phyloP scores from a whole-genome alignment of 2,888 invertebrate species.

The Thymelicus sylvestris region DNA sequence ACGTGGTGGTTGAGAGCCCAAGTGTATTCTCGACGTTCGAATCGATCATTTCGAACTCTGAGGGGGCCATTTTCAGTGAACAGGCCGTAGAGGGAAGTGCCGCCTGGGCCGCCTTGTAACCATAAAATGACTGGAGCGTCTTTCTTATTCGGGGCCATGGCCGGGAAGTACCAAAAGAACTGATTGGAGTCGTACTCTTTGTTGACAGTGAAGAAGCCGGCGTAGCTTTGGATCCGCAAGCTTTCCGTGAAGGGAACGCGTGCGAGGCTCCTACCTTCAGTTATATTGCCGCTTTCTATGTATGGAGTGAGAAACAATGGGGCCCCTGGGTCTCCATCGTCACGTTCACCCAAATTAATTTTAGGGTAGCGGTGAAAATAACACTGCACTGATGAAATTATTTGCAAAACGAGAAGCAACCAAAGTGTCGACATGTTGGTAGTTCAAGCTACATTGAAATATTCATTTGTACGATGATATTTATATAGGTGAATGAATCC shows the following conservation, averaged over 20 bases:
- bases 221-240: slow-evolving; percentile 87
- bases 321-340: slow-evolving; percentile 72
- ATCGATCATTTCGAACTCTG: slow-evolving; percentile 60
- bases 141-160: slow-evolving; percentile 80
- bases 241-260: slow-evolving; percentile 85
- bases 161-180: slow-evolving; percentile 97
- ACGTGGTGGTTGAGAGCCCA: slow-evolving; percentile 93
- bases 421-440: slow-evolving; percentile 19
- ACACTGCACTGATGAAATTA: slow-evolving; percentile 11
- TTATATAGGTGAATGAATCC: too few species aligned
- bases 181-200: slow-evolving; percentile 90
- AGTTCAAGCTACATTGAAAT: background rate
- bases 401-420: slow-evolving; percentile 19
- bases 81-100: slow-evolving; percentile 91
- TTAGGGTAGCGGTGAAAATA: slow-evolving; percentile 24
- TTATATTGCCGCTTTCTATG: slow-evolving; percentile 88
- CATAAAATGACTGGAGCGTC: slow-evolving; percentile 91
- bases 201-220: slow-evolving; percentile 94
- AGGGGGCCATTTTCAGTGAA: slow-evolving; percentile 94
- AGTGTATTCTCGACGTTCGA: slow-evolving; percentile 88
- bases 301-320: slow-evolving; percentile 91
- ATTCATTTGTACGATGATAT: background rate
- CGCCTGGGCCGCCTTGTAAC: slow-evolving; percentile 95
- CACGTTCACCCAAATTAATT: slow-evolving; percentile 44
- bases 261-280: slow-evolving; percentile 85